Evolutionary conservation across 2,888 invertebrate genomes (phyloP).

Genomic region (Trilocha varians): DNA sequence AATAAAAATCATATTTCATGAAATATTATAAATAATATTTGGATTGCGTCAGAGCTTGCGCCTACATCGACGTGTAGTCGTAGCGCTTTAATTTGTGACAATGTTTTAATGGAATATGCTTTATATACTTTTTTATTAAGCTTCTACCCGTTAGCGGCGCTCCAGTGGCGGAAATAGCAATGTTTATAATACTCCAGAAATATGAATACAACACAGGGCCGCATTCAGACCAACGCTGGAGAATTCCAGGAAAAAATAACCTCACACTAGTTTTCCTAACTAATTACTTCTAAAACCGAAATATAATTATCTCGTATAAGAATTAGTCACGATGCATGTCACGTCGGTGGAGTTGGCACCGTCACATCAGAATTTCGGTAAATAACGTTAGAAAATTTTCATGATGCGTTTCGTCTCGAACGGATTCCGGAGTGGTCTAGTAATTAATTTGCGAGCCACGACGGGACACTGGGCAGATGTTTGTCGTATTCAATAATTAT

Average conservation of each 20-base stretch:
- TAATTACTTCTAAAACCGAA: background rate
- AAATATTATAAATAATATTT: background rate
- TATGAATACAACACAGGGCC: slow-evolving; percentile 42
- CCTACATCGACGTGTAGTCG: background rate
- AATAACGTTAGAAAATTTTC: slow-evolving; percentile 10
- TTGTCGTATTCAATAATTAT: slow-evolving; percentile 36
- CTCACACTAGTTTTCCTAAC: too few species aligned
- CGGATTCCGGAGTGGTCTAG: slow-evolving; percentile 15
- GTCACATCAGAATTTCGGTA: slow-evolving; percentile 12
- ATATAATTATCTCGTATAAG: background rate
- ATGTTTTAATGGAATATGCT: background rate
- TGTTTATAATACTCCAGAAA: slow-evolving; percentile 61
- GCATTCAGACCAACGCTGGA: slow-evolving; percentile 40
- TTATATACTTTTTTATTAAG: background rate
- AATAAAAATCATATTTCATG: background rate
- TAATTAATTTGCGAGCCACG: slow-evolving; percentile 45
- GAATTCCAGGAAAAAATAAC: slow-evolving; percentile 30
- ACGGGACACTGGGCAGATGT: slow-evolving; percentile 46
- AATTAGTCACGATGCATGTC: background rate
- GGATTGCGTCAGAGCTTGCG: background rate
- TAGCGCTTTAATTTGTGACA: background rate
- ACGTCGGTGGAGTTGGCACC: background rate
- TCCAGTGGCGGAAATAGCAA: slow-evolving; percentile 45
- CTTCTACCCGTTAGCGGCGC: slow-evolving; percentile 11
- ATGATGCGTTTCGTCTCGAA: background rate